Evolutionary conservation across 1,140 invertebrate species (phyloP), one percentile per base, ranked within the genome.

Genomic region (Tetraneura akinire): DNA sequence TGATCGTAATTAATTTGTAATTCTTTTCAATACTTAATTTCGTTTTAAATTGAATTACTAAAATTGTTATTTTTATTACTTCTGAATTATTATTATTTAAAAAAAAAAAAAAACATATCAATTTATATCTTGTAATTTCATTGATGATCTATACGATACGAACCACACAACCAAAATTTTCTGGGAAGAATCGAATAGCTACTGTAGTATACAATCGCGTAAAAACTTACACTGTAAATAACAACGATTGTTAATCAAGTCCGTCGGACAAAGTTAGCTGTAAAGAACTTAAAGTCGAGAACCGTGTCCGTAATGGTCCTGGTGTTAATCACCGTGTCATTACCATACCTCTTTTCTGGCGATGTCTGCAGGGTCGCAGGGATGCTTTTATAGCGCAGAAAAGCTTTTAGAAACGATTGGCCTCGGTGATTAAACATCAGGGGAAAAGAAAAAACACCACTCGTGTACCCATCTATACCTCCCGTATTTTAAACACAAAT

Each of bases 361-460:
- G 32, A 64, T 32, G 60, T 32, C 49, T n/a, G n/a, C n/a, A n/a
- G n/a, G n/a, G n/a, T n/a, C n/a, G n/a, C 32, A 18, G 14, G 32
- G 62, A 37, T 45, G 4, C 64, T 21, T 64, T 66, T 66, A 23
- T 45, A 45, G 64, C 64, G 13, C 32, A 45, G 32, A 45, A 45
- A 66, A 66, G 64, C 64, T 66, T 45, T 66, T 66, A 45, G 64
- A 66, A 66, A 66, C 64, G 64, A 66, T 66, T 66, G 64, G 64
- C 10, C 64, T n/a, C 6, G 64, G 64, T 21, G 32, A 66, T 66
- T 66, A 66, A 66, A 32, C 64, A 16, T 14, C 5, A 1, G 37
- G 18, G 29, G 37, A 66, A 42, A n/a, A 45, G 64, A 66, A 45
- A n/a, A 62, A 66, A 66, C 64, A 66, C 64, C 11, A 32, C n/a